A percentile compares a stretch with the other conserved stretches of the same genome.
Evolutionary conservation across 2,113 vertebrate genomes (phyloP).

Genomic region (Tragelaphus scriptus): DNA sequence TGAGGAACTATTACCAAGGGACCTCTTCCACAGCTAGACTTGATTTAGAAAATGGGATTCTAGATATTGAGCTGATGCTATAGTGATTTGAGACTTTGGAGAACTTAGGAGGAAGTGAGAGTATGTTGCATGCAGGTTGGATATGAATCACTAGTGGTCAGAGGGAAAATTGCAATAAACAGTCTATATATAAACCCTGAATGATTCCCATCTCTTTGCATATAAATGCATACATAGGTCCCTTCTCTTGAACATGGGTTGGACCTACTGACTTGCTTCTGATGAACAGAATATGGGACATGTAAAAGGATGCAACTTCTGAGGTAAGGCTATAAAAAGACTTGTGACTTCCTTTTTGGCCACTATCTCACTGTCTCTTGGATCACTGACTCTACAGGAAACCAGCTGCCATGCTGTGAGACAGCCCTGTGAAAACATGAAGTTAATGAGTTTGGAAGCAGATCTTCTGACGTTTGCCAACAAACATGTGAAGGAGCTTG

Average conservation of each 20-base stretch:
- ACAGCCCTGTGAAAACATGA: background rate
- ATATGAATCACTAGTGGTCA: background rate
- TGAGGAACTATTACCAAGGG: background rate
- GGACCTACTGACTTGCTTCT: background rate
- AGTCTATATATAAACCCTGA: background rate
- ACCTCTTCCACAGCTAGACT: background rate
- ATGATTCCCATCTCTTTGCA: background rate
- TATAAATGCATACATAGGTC: background rate
- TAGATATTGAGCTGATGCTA: background rate
- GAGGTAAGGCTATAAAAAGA: background rate
- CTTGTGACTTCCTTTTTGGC: background rate
- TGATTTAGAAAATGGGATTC: background rate
- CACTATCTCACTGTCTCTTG: background rate
- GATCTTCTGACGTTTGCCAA: background rate
- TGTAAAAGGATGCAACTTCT: background rate
- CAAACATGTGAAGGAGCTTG: background rate
- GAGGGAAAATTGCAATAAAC: background rate
- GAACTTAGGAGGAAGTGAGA: background rate
- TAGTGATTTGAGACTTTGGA: background rate
- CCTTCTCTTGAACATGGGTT: background rate
- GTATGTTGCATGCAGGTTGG: background rate
- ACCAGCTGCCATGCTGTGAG: background rate
- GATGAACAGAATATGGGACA: background rate
- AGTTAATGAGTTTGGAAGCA: slow-evolving; percentile 9
- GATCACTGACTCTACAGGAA: background rate